Evolutionary conservation across 2,888 invertebrate species (phyloP), one percentile per base, ranked within the genome.

Genomic region (Torymus tubicola): DNA sequence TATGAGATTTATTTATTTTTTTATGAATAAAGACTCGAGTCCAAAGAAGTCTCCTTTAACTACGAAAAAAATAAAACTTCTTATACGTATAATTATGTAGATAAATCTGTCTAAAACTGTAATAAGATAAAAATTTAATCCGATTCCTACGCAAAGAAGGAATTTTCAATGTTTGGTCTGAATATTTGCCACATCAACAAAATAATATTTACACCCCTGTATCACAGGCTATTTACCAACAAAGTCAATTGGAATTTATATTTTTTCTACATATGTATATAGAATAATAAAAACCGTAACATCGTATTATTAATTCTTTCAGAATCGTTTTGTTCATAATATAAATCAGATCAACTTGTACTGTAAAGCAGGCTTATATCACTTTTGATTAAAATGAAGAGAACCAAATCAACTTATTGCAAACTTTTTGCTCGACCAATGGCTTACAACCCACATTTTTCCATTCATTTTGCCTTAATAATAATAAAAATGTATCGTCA

Each of bases 201-300:
- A 85, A 85, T 83, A 85, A 86, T 87, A 87, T 87, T 86, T 87
- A 87, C 86, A 88, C 67, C 84, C 78, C 84, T 82, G 83, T 83
- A 83, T 85, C 83, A 84, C 84, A 84, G 81, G 83, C 81, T 81
- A 82, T 80, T 77, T 79, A 75, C 81, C 81, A 84, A 86, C 78
- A 81, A 81, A 85, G 81, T 84, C 81, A 84, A 78, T 75, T 78
- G 74, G 65, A 78, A 65, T 74, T 60, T 58, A 77, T 60, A 82
- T 50, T 50, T 63, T 71, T 68, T 74, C 80, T 76, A 70, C 16
- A 75, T 24, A 74, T 71, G 4, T 72, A 53, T 42, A 8, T 42
- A 42, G 42, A 42, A 21, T 57, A 58, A 72, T 42, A 68, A 65
- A 50, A 60, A 50, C 50, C 42, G 11, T 60, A 18, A 67, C 42